phyloP scores from a whole-genome alignment of 35 echinoderm and acorn worm genomes.

The Hemicentrotus pulcherrimus region DNA sequence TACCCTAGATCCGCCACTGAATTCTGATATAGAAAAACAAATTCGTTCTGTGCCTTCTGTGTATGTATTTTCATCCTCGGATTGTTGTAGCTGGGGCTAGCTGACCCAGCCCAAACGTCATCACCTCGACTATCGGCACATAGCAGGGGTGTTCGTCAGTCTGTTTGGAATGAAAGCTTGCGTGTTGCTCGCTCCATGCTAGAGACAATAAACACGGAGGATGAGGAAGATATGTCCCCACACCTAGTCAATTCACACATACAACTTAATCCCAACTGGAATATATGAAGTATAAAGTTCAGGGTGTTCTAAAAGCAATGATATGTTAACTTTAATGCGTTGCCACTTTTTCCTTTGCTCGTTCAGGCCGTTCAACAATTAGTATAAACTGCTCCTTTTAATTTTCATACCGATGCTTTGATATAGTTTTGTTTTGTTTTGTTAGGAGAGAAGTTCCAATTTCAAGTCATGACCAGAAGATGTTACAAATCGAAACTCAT shows the following conservation, averaged over 20 bases:
- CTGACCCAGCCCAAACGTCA: neutral
- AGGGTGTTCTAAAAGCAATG: neutral
- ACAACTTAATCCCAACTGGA: neutral
- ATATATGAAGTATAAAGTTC: neutral
- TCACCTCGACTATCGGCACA: neutral
- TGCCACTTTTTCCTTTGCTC: too few species aligned
- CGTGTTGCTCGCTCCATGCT: neutral
- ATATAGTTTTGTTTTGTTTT: too few species aligned
- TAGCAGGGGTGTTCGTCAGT: slow-evolving; percentile 1
- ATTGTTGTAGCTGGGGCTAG: neutral
- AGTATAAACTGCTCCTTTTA: too few species aligned
- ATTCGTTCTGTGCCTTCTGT: neutral
- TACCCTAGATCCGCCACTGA: too few species aligned
- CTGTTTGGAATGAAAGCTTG: neutral
- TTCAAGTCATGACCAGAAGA: too few species aligned
- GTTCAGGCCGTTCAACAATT: too few species aligned
- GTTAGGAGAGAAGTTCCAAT: too few species aligned
- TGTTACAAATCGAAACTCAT: too few species aligned
- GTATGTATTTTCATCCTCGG: neutral
- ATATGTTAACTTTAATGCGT: neutral
- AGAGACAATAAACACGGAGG: neutral
- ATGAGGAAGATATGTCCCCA: neutral
- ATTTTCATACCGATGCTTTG: too few species aligned
- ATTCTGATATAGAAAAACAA: too few species aligned
- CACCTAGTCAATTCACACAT: neutral